Percentiles rank a stretch among this genome's conserved stretches.
These are phyloP conservation scores for Taurulus bubalis DNA, from an alignment of 2,113 vertebrate species.

Conservation along the genomic window DNA sequence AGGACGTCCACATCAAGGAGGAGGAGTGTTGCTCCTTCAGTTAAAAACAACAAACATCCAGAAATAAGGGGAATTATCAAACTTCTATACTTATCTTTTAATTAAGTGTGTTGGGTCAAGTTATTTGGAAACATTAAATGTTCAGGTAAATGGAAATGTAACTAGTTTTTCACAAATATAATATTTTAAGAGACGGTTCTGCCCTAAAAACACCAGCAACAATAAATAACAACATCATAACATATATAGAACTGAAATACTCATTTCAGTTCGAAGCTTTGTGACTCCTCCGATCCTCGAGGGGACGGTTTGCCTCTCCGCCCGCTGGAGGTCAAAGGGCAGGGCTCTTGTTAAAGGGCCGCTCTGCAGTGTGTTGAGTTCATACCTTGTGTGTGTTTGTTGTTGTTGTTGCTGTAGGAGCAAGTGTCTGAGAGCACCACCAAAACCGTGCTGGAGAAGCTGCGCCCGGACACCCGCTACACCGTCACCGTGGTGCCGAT, in stretches of 20 bases:
- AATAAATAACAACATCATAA: too few species aligned
- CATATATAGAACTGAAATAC: too few species aligned
- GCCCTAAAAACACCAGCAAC: too few species aligned
- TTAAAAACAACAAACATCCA: not conserved
- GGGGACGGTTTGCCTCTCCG: too few species aligned
- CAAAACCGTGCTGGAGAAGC: slow-evolving; percentile 86
- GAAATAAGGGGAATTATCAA: not conserved
- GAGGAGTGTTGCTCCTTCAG: too few species aligned
- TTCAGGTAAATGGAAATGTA: not conserved
- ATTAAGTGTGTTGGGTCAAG: not conserved
- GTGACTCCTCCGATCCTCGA: slow-evolving; percentile 6
- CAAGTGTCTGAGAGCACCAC: slow-evolving; percentile 95
- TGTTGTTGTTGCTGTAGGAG: slow-evolving; percentile 77
- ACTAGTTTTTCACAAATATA: too few species aligned
- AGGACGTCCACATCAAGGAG: too few species aligned
- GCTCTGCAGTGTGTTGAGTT: not conserved
- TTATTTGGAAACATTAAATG: too few species aligned
- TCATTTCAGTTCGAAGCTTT: not conserved
- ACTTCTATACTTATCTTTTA: not conserved
- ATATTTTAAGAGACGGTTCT: not conserved
- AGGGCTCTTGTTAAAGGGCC: not conserved
- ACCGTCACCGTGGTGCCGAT: slow-evolving; percentile 91
- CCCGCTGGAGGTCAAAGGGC: slow-evolving; percentile 19
- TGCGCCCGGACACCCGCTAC: slow-evolving; percentile 90
- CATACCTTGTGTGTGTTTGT: not conserved